Evolutionary conservation across 1,140 invertebrate species (phyloP), one percentile per base, ranked within the genome.

Genomic region (Aradophagus sp.): DNA sequence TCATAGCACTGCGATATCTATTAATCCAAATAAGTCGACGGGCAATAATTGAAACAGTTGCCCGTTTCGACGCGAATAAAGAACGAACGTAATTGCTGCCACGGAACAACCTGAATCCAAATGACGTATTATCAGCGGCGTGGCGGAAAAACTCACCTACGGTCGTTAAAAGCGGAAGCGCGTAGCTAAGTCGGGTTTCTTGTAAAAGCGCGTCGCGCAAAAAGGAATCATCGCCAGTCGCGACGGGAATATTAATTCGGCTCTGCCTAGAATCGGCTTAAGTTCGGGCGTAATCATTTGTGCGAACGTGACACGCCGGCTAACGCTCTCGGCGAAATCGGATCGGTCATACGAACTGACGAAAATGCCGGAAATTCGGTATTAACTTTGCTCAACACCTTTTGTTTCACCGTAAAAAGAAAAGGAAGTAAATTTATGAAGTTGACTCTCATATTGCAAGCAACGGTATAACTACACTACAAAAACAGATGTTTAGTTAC

Each of bases 1-100:
- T 53, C 59, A 53, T 61, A 34, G 27, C 14, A n/a, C 6, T 52
- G 11, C 42, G 44, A 50, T 50, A 62, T 62, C 58, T 62, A 42
- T 50, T 62, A 62, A 62, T 50, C 58, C 45, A 50, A 62, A 62
- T 50, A 62, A 62, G 58, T 42, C 32, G 15, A 50, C 36, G 36
- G 19, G 31, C 45, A 62, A 50, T 62, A 62, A 62, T 50, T 62
- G 45, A 62, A 50, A 62, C 42, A 62, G 44, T 27, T 62, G 15
- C 29, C 20, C 45, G 45, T 62, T 48, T 38, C 14, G 29, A 38
- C 17, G 45, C 27, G 31, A 53, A 62, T 62, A 52, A 62, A 62
- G 47, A 52, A 50, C 58, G 29, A 36, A 29, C 27, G 7, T 58
- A 58, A 58, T 58, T 58, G 53, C 42, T 2, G 6, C 2, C 11